These are phyloP conservation scores for Rosalia funebris DNA, from an alignment of 2,888 invertebrate species.

Conservation along the genomic window DNA sequence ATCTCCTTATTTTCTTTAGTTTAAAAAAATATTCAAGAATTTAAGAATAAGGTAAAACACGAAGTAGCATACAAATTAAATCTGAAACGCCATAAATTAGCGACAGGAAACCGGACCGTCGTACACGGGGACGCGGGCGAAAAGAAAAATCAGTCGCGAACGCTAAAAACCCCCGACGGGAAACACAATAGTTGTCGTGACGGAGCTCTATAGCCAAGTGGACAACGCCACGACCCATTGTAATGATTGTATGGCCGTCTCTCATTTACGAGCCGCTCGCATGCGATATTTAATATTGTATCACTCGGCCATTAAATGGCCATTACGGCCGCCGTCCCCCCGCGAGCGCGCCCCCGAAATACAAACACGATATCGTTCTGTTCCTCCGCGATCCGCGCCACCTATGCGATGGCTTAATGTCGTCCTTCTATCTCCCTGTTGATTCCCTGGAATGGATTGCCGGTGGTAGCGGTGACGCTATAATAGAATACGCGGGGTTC, in stretches of 20 bases:
- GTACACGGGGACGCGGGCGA: background rate
- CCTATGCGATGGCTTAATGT: slow-evolving; percentile 6
- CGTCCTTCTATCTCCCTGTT: background rate
- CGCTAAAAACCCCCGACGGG: too few species aligned
- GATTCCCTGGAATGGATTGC: too few species aligned
- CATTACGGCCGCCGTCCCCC: slow-evolving; percentile 47
- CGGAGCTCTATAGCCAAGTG: slow-evolving; percentile 40
- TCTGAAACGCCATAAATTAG: slow-evolving; percentile 5
- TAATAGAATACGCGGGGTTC: too few species aligned
- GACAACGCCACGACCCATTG: slow-evolving; percentile 41
- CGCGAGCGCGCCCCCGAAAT: slow-evolving; percentile 32
- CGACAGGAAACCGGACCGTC: slow-evolving; percentile 7
- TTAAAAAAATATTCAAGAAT: too few species aligned
- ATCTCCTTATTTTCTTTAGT: too few species aligned
- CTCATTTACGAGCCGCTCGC: slow-evolving; percentile 40
- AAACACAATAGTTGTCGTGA: slow-evolving; percentile 42
- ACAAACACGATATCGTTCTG: slow-evolving; percentile 32
- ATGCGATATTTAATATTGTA: slow-evolving; percentile 52
- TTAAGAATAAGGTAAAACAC: too few species aligned
- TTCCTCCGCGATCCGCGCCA: slow-evolving; percentile 7
- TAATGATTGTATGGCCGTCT: slow-evolving; percentile 43
- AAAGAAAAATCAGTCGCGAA: slow-evolving; percentile 1
- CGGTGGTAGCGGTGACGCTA: too few species aligned
- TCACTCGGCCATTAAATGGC: slow-evolving; percentile 49
- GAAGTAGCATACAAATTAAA: too few species aligned